Conservation (phyloP, 2,888 invertebrate genomes). For the Parnassius smintheus region DNA sequence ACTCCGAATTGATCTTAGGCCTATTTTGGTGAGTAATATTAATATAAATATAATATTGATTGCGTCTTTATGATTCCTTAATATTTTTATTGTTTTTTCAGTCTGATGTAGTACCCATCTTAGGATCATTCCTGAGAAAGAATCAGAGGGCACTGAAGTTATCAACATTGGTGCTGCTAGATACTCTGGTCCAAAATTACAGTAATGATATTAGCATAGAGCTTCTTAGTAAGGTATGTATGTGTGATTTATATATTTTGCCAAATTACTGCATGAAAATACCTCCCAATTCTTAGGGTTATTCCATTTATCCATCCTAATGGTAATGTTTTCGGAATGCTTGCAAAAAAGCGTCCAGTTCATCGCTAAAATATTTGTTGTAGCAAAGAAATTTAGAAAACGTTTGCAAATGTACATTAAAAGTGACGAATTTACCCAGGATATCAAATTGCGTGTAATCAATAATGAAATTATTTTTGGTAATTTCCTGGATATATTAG, state of each 20-base stretch:
- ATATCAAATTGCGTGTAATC: too few relatives aligned
- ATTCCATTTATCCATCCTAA: too few relatives aligned
- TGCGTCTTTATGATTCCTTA: conserved; percentile 21
- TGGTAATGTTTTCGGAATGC: too few relatives aligned
- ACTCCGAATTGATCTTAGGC: conserved; percentile 89
- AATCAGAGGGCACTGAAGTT: conserved; percentile 97
- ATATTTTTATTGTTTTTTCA: conserved; percentile 55
- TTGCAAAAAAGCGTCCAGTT: too few relatives aligned
- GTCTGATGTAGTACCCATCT: conserved; percentile 93
- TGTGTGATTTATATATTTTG: background rate
- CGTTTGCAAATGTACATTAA: too few relatives aligned
- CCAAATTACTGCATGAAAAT: too few relatives aligned
- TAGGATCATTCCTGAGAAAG: conserved; percentile 96
- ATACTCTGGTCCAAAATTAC: conserved; percentile 94
- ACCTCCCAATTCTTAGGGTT: too few relatives aligned
- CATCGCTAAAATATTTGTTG: too few relatives aligned
- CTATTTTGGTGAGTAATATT: conserved; percentile 84
- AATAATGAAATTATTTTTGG: too few relatives aligned
- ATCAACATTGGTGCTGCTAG: conserved; percentile 92
- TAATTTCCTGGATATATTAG: too few relatives aligned
- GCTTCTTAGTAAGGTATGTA: conserved; percentile 84
- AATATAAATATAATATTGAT: conserved; percentile 2
- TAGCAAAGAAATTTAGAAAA: too few relatives aligned
- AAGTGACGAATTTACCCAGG: too few relatives aligned
- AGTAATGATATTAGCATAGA: conserved; percentile 85